Evolutionary conservation across 2,113 vertebrate species (phyloP), one percentile per base, ranked within the genome.

Genomic region (Campylomormyrus numenius): DNA sequence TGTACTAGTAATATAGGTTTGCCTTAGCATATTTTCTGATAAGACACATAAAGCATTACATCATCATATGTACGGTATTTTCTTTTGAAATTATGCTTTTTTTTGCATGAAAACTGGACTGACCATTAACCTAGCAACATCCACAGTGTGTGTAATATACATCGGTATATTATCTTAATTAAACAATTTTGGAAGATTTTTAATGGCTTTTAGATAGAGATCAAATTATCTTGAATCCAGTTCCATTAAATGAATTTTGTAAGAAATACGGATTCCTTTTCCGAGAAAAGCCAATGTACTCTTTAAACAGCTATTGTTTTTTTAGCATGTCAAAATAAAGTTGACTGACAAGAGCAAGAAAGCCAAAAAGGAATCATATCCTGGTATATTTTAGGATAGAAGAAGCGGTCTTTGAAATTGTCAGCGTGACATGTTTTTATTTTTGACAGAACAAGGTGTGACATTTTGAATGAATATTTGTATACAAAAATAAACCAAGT

Each of bases 401-500:
- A 56, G 86, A 58, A 70, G 58, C 87, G 45, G 17, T 53, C 91
- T 91, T 90, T 91, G 86, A 91, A 88, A 85, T 24, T 77, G 50
- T 90, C 89, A 89, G 15, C 46, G 46, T 87, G 91, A 92, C 88
- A 83, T 77, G 70, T 91, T 92, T 91, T 70, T 92, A 89, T 90
- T 88, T 90, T 90, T 52, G 74, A 24, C 77, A 46, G 31, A 88
- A 88, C 77, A 56, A 85, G 89, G 53, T 53, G 80, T 91, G 85
- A 90, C 91, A 89, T 89, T 31, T 88, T 70, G 70, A 85, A 88
- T 90, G 90, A 90, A 90, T 91, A 84, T 87, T 84, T 87, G 89
- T 89, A 42, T 91, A 62, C 90, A 87, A 88, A 92, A 92, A 91
- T 89, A 91, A 92, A 93, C 88, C 58, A 89, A 90, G 90, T 35